Percentiles rank a stretch among this genome's conserved stretches.
phyloP scores from a whole-genome alignment of 2,888 invertebrate species.

The Aphodius granarius region DNA sequence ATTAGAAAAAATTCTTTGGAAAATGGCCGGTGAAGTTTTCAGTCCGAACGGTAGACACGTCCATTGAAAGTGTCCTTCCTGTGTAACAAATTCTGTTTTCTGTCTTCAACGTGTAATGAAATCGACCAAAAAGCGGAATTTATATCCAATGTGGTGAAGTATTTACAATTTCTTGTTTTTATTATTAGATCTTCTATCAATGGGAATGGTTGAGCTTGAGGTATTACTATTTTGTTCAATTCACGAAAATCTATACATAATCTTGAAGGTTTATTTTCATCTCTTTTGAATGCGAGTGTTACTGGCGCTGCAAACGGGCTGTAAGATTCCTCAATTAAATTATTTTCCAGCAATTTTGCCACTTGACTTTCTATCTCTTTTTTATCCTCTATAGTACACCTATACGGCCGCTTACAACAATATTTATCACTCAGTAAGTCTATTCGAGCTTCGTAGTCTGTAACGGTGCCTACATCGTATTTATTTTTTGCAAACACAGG shows the following conservation, averaged over 20 bases:
- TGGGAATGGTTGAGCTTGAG: too few species aligned
- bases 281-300: too few species aligned
- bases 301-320: too few species aligned
- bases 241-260: too few species aligned
- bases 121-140: conserved; percentile 50
- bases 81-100: conserved; percentile 42
- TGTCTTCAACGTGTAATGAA: conserved; percentile 40
- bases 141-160: conserved; percentile 43
- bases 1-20: conserved; percentile 31
- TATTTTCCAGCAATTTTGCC: conserved; percentile 31
- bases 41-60: conserved; percentile 28
- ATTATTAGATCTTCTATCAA: conserved; percentile 42
- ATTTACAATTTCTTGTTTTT: conserved; percentile 43
- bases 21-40: conserved; percentile 34
- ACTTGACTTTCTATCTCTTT: conserved; percentile 27
- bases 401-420: conserved; percentile 29
- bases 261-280: too few species aligned
- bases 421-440: conserved; percentile 31
- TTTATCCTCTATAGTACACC: conserved; percentile 29
- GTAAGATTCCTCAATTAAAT: conserved; percentile 36
- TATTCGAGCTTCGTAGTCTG: conserved; percentile 36
- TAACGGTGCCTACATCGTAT: conserved; percentile 37
- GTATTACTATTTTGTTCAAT: too few species aligned
- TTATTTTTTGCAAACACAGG: conserved; percentile 37
- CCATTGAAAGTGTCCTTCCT: conserved; percentile 29